These are phyloP conservation scores for Bergia sp. DNA, from an alignment of 92 coral and sea anemone species.

Conservation along the genomic window DNA sequence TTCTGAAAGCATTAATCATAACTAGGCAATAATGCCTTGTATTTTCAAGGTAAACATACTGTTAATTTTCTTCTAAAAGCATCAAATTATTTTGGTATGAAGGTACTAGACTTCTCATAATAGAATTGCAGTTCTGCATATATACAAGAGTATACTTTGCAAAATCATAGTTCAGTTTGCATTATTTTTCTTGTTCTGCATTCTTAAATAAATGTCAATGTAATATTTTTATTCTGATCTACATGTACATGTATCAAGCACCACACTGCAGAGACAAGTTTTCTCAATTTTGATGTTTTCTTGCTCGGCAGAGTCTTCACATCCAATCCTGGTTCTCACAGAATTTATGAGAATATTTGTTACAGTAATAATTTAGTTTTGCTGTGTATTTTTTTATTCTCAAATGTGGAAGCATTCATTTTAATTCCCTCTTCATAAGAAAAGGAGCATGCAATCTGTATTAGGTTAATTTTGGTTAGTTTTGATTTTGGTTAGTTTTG, in stretches of 20 bases:
- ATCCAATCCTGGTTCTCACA: neutral
- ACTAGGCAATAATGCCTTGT: no score
- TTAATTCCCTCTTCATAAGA: neutral
- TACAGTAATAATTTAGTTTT: neutral
- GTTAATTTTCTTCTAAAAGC: no score
- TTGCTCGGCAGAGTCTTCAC: neutral
- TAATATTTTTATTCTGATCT: no score
- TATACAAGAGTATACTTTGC: no score
- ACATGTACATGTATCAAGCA: no score
- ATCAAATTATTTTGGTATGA: no score
- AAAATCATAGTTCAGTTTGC: no score
- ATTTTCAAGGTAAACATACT: no score
- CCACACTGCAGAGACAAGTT: neutral
- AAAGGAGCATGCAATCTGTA: neutral
- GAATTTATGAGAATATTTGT: neutral
- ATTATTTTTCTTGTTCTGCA: no score
- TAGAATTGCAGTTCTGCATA: no score
- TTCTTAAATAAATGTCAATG: no score
- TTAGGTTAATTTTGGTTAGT: constrained; percentile 30
- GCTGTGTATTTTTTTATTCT: neutral
- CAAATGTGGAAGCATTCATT: neutral
- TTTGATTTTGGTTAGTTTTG: neutral
- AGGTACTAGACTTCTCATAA: neutral
- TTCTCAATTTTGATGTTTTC: neutral
- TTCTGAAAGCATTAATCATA: no score